Evolutionary conservation across 2,113 vertebrate species (phyloP).

Genomic region (Suricata suricatta): DNA sequence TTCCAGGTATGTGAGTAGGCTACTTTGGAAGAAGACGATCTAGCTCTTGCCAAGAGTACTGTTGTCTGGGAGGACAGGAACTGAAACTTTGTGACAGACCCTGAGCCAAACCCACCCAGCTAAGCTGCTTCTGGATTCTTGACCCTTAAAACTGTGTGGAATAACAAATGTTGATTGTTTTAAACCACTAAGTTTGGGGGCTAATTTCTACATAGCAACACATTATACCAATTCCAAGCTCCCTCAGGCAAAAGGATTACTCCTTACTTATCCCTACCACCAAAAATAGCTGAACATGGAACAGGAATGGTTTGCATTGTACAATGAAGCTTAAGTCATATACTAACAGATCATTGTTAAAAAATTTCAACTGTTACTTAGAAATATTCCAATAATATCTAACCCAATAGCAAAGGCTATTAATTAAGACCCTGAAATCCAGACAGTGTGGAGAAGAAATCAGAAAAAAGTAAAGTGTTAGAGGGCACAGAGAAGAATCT

Average conservation of each 20-base stretch:
- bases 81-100: background rate
- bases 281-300: background rate
- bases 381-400: background rate
- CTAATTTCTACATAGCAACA: background rate
- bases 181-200: background rate
- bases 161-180: background rate
- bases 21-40: background rate
- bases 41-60: background rate
- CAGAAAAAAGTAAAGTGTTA: background rate
- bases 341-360: background rate
- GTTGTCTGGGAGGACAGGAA: background rate
- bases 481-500: background rate
- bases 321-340: background rate
- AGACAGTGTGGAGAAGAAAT: background rate
- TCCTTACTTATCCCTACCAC: background rate
- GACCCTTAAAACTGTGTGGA: background rate
- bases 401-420: background rate
- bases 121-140: background rate
- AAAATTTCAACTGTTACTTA: background rate
- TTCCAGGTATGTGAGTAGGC: background rate
- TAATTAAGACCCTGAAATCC: background rate
- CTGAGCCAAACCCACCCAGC: background rate
- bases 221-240: background rate
- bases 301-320: conserved; percentile 10
- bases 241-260: background rate